Percentiles rank a stretch among this genome's conserved stretches.
Conservation (phyloP, 2,113 vertebrate species). For the Aix galericulata region DNA sequence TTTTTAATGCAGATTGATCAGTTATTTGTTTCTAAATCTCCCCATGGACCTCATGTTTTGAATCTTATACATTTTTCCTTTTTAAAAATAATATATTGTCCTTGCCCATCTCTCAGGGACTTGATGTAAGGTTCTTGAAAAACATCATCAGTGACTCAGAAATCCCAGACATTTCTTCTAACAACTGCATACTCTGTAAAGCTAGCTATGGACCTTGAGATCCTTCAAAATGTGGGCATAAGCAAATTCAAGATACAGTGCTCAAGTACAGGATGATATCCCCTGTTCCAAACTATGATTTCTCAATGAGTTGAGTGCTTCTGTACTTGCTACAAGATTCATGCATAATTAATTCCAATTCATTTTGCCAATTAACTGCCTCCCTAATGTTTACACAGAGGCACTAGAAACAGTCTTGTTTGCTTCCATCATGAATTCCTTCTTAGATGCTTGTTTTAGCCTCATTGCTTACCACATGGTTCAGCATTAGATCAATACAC, state of each 20-base stretch:
- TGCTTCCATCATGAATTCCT: background rate
- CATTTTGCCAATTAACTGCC: slow-evolving; percentile 35
- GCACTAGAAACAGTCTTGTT: background rate
- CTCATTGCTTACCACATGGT: background rate
- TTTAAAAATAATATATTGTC: background rate
- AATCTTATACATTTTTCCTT: background rate
- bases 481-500: background rate
- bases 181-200: background rate
- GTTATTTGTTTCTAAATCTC: background rate
- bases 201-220: background rate
- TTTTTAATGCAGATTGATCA: background rate
- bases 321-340: background rate
- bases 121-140: background rate
- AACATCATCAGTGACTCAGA: background rate
- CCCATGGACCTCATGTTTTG: background rate
- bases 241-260: background rate
- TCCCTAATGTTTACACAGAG: slow-evolving; percentile 1
- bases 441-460: background rate
- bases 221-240: background rate
- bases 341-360: slow-evolving; percentile 44
- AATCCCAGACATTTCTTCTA: background rate
- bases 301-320: background rate
- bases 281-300: background rate
- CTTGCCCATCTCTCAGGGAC: background rate
- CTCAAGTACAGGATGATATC: background rate